phyloP scores from a whole-genome alignment of 2,888 invertebrate species.

The Dolomedes plantarius region DNA sequence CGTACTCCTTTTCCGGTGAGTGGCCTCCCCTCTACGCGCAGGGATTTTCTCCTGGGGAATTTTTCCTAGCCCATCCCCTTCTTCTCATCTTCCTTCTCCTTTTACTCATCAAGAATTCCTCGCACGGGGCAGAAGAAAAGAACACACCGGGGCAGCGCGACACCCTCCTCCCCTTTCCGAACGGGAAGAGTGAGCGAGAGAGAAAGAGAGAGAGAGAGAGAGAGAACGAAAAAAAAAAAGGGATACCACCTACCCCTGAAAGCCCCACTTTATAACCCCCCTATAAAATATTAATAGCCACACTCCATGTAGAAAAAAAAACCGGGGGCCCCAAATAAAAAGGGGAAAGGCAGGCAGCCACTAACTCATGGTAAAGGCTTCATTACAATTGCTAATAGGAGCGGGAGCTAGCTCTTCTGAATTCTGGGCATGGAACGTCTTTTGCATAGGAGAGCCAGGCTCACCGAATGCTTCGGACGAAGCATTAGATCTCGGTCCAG shows the following conservation, averaged over 20 bases:
- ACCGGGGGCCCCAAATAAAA: slow-evolving; percentile 10
- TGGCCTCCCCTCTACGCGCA: background rate
- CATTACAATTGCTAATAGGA: slow-evolving; percentile 73
- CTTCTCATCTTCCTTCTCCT: slow-evolving; percentile 15
- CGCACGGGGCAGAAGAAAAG: slow-evolving; percentile 55
- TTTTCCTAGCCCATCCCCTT: slow-evolving; percentile 22
- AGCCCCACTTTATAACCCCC: slow-evolving; percentile 41
- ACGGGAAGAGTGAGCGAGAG: too few relatives aligned
- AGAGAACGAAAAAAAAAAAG: slow-evolving; percentile 11
- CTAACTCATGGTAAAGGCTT: slow-evolving; percentile 70
- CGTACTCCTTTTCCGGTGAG: background rate
- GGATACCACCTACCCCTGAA: slow-evolving; percentile 21
- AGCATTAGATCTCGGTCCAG: slow-evolving; percentile 63
- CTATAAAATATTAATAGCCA: slow-evolving; percentile 72
- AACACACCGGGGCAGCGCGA: slow-evolving; percentile 15
- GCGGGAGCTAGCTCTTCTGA: slow-evolving; percentile 68
- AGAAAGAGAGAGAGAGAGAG: slow-evolving; percentile 12
- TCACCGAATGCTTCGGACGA: slow-evolving; percentile 55
- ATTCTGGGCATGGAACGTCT: slow-evolving; percentile 64
- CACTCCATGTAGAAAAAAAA: slow-evolving; percentile 57
- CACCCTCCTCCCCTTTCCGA: slow-evolving; percentile 28
- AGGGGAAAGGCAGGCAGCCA: slow-evolving; percentile 42
- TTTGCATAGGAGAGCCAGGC: slow-evolving; percentile 59
- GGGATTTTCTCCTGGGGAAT: slow-evolving; percentile 36
- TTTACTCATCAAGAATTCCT: slow-evolving; percentile 62